Evolutionary conservation across 2,113 vertebrate genomes (phyloP).

Genomic region (Euleptes europaea): DNA sequence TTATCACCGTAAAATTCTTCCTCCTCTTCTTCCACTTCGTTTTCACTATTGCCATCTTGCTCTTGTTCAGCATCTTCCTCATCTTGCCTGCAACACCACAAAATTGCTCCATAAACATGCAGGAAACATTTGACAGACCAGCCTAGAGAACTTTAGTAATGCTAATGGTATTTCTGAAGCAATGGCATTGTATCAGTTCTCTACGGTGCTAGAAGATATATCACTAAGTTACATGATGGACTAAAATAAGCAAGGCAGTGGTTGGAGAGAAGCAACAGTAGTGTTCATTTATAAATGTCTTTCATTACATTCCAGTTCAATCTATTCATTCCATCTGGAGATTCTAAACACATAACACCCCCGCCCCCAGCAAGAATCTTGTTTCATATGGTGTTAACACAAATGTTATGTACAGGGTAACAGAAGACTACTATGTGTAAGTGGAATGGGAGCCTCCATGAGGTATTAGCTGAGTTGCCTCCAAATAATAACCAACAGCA

Average conservation of each 20-base stretch:
- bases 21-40: constrained; percentile 71
- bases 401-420: background rate
- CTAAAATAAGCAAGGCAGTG: background rate
- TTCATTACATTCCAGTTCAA: background rate
- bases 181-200: background rate
- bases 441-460: background rate
- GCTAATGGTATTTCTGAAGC: background rate
- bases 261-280: background rate
- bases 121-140: background rate
- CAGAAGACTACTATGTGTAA: background rate
- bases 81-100: constrained; percentile 64
- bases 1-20: constrained; percentile 68
- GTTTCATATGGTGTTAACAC: background rate
- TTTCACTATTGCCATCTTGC: constrained; percentile 66
- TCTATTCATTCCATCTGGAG: background rate
- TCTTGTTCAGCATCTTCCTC: constrained; percentile 77
- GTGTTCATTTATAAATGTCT: background rate
- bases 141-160: background rate
- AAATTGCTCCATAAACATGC: constrained; percentile 27
- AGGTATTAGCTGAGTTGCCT: background rate
- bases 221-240: background rate
- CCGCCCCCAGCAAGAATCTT: background rate
- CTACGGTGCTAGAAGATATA: background rate
- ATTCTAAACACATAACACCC: background rate
- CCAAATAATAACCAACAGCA: background rate